Conservation (phyloP, 2,888 invertebrate species). For the Hypolimnas misippus region DNA sequence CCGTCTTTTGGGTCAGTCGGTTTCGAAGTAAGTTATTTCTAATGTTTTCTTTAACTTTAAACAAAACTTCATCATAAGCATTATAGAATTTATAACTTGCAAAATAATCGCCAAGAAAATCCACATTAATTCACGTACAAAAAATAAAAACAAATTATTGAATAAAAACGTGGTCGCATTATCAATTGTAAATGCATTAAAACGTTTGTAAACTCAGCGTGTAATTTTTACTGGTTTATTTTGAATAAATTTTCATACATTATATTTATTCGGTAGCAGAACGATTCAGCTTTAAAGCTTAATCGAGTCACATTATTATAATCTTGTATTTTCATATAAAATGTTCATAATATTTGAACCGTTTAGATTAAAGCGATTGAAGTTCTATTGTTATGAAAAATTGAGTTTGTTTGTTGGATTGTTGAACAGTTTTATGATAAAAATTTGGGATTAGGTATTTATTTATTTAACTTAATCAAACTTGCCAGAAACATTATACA, state of each 20-base stretch:
- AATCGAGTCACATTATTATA: slow-evolving; percentile 21
- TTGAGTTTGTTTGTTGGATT: background rate
- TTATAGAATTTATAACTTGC: too few species aligned
- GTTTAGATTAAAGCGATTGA: background rate
- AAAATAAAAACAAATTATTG: slow-evolving; percentile 1
- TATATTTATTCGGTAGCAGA: slow-evolving; percentile 55
- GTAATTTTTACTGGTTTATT: slow-evolving; percentile 59
- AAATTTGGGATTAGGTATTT: too few species aligned
- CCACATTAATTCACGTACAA: background rate
- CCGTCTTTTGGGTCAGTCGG: too few species aligned
- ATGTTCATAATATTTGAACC: background rate
- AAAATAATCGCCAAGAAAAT: background rate
- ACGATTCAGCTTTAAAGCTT: slow-evolving; percentile 23
- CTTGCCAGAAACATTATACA: too few species aligned
- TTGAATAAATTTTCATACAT: slow-evolving; percentile 68
- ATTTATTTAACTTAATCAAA: too few species aligned
- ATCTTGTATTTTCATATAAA: slow-evolving; percentile 6
- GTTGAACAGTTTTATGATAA: background rate
- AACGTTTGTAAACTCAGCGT: slow-evolving; percentile 49
- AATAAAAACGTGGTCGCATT: slow-evolving; percentile 14
- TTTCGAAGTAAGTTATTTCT: too few species aligned
- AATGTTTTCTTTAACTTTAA: too few species aligned
- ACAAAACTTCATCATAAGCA: too few species aligned
- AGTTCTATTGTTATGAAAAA: background rate
- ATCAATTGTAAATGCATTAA: slow-evolving; percentile 31